Evolutionary conservation across 2,113 vertebrate genomes (phyloP).

Genomic region (Tragelaphus buxtoni): DNA sequence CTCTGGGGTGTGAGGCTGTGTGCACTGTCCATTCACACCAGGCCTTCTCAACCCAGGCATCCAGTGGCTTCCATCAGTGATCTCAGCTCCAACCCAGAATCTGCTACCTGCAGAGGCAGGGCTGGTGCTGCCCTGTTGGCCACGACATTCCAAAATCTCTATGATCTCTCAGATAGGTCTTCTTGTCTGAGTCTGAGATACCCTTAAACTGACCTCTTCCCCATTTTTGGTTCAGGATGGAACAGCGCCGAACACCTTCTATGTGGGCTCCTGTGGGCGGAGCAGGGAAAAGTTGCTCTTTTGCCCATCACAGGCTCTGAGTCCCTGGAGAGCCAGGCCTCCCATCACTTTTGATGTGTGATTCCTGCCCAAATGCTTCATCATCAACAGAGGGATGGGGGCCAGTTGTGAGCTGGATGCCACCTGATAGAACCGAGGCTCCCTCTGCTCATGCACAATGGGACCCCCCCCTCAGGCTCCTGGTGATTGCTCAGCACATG

Average conservation of each 20-base stretch:
- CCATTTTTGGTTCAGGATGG: background rate
- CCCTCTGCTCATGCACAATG: background rate
- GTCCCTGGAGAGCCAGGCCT: background rate
- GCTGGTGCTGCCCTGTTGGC: background rate
- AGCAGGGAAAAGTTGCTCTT: no score
- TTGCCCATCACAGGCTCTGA: background rate
- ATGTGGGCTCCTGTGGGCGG: accelerated
- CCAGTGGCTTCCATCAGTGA: accelerated
- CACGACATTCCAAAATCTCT: background rate
- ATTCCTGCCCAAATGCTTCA: background rate
- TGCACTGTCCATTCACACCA: background rate
- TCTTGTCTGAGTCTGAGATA: no score
- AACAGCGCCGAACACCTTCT: accelerated
- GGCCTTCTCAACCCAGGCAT: background rate
- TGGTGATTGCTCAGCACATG: background rate
- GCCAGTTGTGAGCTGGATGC: no score
- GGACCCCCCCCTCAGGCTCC: background rate
- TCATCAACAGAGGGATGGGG: background rate
- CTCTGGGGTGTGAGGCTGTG: no score
- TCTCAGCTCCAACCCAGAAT: background rate
- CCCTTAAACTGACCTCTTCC: background rate
- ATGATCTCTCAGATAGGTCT: background rate
- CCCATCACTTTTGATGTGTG: background rate
- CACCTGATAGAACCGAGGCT: accelerated
- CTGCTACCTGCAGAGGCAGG: background rate